A percentile compares a stretch with the other conserved stretches of the same genome.
Evolutionary conservation across 2,113 vertebrate species (phyloP).

Genomic region (Beaufortia kweichowensis): DNA sequence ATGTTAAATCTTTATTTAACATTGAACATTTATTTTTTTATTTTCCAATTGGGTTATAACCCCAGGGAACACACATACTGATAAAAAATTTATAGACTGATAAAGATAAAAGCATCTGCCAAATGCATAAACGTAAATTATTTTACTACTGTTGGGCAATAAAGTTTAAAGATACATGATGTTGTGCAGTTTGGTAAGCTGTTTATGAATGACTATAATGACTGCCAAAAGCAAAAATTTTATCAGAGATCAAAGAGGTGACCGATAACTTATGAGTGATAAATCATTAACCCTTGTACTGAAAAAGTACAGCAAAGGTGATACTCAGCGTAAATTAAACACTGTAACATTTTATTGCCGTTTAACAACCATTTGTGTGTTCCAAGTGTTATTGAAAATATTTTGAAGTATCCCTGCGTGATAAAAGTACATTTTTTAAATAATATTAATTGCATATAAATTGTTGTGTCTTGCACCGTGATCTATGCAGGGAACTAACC

Average conservation of each 20-base stretch:
- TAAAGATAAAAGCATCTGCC: too few species aligned
- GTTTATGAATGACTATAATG: background rate
- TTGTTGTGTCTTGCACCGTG: too few species aligned
- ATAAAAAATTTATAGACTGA: too few species aligned
- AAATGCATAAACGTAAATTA: too few species aligned
- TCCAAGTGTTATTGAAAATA: background rate
- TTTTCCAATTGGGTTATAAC: too few species aligned
- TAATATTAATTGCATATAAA: too few species aligned
- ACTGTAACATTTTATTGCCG: slow-evolving; percentile 1
- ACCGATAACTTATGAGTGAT: background rate
- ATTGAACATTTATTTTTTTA: background rate
- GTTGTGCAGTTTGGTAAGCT: background rate
- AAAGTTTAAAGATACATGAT: background rate
- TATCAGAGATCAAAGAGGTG: slow-evolving; percentile 20
- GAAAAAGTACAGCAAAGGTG: background rate
- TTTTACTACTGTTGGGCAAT: background rate
- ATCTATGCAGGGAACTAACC: background rate
- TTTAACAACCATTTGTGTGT: slow-evolving; percentile 24
- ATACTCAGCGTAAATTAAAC: slow-evolving; percentile 10
- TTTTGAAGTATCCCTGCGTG: too few species aligned
- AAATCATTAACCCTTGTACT: slow-evolving; percentile 22
- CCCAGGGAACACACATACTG: too few species aligned
- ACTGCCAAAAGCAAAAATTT: background rate
- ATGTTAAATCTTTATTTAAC: background rate
- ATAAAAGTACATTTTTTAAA: too few species aligned